These are phyloP conservation scores for Tautogolabrus adspersus DNA, from an alignment of 2,113 vertebrate genomes.

Conservation along the genomic window DNA sequence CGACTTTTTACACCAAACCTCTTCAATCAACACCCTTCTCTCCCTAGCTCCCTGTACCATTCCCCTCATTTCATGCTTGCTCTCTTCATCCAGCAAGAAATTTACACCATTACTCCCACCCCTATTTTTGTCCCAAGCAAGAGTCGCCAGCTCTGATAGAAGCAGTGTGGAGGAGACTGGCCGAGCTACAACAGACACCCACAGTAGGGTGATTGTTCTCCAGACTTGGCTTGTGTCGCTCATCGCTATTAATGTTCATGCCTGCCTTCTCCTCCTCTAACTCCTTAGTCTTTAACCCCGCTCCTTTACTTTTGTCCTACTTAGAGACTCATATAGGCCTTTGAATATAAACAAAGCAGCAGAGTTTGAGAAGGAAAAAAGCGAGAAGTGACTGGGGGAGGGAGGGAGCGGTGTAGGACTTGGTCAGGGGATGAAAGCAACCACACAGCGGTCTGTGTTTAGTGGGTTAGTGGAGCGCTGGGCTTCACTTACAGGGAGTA, in stretches of 20 bases:
- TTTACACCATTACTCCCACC: slow-evolving; percentile 28
- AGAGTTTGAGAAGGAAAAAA: slow-evolving; percentile 19
- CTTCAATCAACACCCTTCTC: slow-evolving; percentile 31
- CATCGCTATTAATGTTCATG: slow-evolving; percentile 13
- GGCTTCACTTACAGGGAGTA: slow-evolving; percentile 55
- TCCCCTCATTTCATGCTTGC: slow-evolving; percentile 32
- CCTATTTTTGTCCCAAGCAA: not conserved
- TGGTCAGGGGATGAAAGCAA: slow-evolving; percentile 66
- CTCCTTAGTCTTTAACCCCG: slow-evolving; percentile 1
- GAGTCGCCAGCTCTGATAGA: slow-evolving; percentile 17
- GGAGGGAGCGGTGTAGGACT: slow-evolving; percentile 24
- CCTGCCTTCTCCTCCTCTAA: slow-evolving; percentile 11
- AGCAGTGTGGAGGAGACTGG: not conserved
- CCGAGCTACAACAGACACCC: slow-evolving; percentile 1
- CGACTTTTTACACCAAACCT: slow-evolving; percentile 36
- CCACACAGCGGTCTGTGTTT: slow-evolving; percentile 77
- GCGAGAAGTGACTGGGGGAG: slow-evolving; percentile 32
- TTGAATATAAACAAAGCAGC: slow-evolving; percentile 52
- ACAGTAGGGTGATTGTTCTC: slow-evolving; percentile 51
- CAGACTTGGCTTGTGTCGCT: slow-evolving; percentile 14
- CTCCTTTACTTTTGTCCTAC: not conserved
- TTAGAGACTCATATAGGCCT: not conserved
- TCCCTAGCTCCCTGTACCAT: not conserved
- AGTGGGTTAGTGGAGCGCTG: slow-evolving; percentile 76
- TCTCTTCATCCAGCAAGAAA: slow-evolving; percentile 25